phyloP scores from a whole-genome alignment of 2,888 invertebrate species.

The Coleophora flavipennella region DNA sequence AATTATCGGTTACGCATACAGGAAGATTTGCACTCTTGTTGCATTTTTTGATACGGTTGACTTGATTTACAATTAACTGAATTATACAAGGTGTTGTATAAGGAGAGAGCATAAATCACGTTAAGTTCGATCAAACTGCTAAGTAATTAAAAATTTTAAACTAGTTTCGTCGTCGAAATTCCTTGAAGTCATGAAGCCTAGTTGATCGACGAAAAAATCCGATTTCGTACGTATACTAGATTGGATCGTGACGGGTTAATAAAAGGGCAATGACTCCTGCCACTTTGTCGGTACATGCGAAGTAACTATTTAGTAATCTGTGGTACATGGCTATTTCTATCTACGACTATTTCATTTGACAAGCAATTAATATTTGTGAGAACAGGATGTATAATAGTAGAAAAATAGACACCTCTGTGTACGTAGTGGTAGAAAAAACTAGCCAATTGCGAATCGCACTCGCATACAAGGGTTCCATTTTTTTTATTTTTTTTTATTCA shows the following conservation, averaged over 20 bases:
- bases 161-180: too few relatives aligned
- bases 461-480: too few relatives aligned
- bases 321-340: neutral
- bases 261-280: constrained; percentile 26
- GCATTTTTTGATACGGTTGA: neutral
- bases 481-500: too few relatives aligned
- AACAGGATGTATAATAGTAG: neutral
- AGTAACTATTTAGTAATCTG: too few relatives aligned
- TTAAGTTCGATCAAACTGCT: too few relatives aligned
- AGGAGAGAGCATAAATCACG: too few relatives aligned
- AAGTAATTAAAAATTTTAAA: too few relatives aligned
- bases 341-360: constrained; percentile 2
- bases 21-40: neutral
- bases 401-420: neutral
- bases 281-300: neutral
- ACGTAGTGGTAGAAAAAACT: too few relatives aligned
- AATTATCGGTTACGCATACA: constrained; percentile 9
- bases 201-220: constrained; percentile 10
- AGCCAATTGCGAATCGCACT: too few relatives aligned
- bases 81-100: too few relatives aligned
- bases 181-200: neutral
- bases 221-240: constrained; percentile 35
- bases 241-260: constrained; percentile 37
- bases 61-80: too few relatives aligned
- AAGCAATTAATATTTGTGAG: constrained; percentile 1